A percentile compares a stretch with the other conserved stretches of the same genome.
Conservation (phyloP, 2,797 vertebrate species). For the Acrocephalus scirpaceus region DNA sequence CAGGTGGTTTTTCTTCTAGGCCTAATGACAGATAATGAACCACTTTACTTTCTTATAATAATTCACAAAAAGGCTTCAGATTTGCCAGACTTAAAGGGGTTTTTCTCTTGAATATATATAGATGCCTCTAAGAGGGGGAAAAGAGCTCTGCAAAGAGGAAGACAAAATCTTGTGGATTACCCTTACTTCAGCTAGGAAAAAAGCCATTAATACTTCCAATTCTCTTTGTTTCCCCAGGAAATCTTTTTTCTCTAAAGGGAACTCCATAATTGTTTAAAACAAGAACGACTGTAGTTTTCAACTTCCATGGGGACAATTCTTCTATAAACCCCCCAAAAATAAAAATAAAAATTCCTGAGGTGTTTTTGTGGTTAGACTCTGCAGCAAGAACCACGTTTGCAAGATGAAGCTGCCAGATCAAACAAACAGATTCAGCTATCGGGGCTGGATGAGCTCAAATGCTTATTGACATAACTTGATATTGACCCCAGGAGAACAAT, state of each 20-base stretch:
- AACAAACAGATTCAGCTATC: background rate
- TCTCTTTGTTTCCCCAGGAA: background rate
- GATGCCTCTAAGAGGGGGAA: fast-evolving
- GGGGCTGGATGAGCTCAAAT: background rate
- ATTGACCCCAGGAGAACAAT: background rate
- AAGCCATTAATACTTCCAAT: background rate
- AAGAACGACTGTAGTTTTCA: background rate
- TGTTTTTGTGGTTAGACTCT: background rate
- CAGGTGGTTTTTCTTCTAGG: background rate
- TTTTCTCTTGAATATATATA: background rate
- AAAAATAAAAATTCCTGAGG: background rate
- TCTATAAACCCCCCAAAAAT: background rate
- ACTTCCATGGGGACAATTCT: background rate
- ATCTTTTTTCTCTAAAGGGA: background rate
- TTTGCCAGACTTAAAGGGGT: background rate
- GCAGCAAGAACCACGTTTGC: background rate
- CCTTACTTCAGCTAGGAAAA: background rate
- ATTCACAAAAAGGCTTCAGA: background rate
- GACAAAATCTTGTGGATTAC: background rate
- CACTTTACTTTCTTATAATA: background rate
- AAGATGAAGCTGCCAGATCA: background rate
- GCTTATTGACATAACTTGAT: background rate
- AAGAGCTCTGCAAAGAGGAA: background rate
- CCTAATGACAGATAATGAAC: background rate
- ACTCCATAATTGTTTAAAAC: background rate